These are phyloP conservation scores for Anastrepha obliqua DNA, from an alignment of 1,140 invertebrate species.

Conservation along the genomic window DNA sequence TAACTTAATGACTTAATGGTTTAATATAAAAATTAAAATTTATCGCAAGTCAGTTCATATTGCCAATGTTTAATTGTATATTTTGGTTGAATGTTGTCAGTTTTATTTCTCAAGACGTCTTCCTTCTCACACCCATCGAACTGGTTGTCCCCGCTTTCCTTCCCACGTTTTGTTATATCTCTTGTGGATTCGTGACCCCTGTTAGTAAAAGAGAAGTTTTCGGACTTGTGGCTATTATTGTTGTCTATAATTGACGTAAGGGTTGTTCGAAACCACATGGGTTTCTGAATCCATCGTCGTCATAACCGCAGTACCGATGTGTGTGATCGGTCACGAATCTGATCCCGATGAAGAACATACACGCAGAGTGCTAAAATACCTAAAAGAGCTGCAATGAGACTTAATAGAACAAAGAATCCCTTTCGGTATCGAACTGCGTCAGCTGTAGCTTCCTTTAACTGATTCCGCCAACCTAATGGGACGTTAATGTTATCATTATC, in stretches of 20 bases:
- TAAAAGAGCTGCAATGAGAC: slow-evolving; percentile 66
- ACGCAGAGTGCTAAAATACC: slow-evolving; percentile 68
- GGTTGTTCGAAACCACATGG: slow-evolving; percentile 66
- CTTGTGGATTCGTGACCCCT: slow-evolving; percentile 5
- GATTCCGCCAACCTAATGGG: slow-evolving; percentile 62
- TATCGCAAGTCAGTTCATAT: slow-evolving; percentile 73
- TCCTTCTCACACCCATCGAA: slow-evolving; percentile 29
- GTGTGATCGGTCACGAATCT: slow-evolving; percentile 51
- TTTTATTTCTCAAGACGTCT: neutral
- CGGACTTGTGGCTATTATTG: slow-evolving; percentile 60
- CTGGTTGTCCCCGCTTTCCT: neutral
- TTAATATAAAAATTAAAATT: slow-evolving; percentile 62
- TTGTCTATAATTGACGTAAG: slow-evolving; percentile 55
- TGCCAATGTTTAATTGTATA: slow-evolving; percentile 72
- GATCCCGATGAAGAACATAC: slow-evolving; percentile 66
- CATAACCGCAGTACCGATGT: slow-evolving; percentile 66
- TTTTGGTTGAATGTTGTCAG: slow-evolving; percentile 63
- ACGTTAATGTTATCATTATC: slow-evolving; percentile 43
- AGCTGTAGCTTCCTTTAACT: slow-evolving; percentile 65
- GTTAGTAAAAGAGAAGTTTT: slow-evolving; percentile 25
- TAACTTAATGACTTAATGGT: no score
- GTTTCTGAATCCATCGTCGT: slow-evolving; percentile 73
- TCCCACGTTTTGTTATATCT: neutral
- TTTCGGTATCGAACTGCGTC: slow-evolving; percentile 71
- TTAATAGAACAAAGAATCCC: slow-evolving; percentile 71